phyloP scores from a whole-genome alignment of 2,113 vertebrate genomes.

The Thinocorus orbignyianus region DNA sequence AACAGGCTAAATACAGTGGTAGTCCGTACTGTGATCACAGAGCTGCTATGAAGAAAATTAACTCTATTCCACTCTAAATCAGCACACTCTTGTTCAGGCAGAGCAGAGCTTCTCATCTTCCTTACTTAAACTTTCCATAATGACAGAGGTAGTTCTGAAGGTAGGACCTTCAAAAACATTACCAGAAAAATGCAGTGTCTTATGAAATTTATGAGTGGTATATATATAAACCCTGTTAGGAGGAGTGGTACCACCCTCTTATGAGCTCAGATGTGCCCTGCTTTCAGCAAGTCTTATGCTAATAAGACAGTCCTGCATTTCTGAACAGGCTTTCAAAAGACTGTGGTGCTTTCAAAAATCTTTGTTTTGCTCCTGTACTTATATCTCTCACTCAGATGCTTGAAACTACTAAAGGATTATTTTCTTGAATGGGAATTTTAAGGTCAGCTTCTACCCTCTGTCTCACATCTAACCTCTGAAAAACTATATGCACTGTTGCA shows the following conservation, averaged over 20 bases:
- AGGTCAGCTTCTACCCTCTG: background rate
- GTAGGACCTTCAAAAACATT: background rate
- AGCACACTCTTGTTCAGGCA: background rate
- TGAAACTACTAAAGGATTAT: background rate
- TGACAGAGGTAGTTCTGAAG: background rate
- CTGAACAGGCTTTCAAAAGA: background rate
- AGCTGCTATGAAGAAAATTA: background rate
- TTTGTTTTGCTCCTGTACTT: background rate
- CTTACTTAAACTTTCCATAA: background rate
- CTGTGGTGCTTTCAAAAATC: background rate
- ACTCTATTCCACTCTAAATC: background rate
- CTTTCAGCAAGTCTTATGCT: background rate
- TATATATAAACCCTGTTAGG: background rate
- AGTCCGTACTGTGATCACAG: background rate
- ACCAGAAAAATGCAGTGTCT: background rate
- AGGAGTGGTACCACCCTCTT: background rate
- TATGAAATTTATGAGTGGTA: background rate
- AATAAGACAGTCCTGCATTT: background rate
- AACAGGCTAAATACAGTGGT: background rate
- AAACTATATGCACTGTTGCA: background rate
- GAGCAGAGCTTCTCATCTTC: background rate
- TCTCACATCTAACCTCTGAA: background rate
- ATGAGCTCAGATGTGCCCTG: background rate
- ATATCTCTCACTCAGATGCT: background rate
- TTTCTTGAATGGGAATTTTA: background rate